phyloP scores from a whole-genome alignment of 2,888 invertebrate genomes.

The Heliconius ethilla region DNA sequence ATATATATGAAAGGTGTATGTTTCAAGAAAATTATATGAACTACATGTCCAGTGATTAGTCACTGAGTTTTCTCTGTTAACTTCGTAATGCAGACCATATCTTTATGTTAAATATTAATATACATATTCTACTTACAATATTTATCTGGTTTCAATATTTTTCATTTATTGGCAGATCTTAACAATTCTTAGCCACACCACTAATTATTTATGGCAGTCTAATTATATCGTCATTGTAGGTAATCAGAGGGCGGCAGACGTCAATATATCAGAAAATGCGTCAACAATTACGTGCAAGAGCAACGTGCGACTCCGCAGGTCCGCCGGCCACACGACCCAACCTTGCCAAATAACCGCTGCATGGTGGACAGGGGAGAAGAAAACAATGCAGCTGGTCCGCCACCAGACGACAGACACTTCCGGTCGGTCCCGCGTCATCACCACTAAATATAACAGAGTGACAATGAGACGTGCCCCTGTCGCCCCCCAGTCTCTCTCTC shows the following conservation, averaged over 20 bases:
- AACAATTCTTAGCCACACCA: conserved; percentile 17
- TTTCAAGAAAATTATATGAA: not conserved
- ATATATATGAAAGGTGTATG: not conserved
- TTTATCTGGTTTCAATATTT: not conserved
- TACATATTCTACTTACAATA: not conserved
- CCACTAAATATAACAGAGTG: conserved; percentile 68
- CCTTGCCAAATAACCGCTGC: conserved; percentile 57
- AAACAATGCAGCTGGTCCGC: conserved; percentile 45
- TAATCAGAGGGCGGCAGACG: conserved; percentile 46
- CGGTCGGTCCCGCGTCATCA: conserved; percentile 58
- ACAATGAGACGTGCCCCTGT: conserved; percentile 63
- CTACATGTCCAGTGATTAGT: not conserved
- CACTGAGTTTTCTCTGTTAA: not conserved
- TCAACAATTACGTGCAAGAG: conserved; percentile 50
- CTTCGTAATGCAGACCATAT: not conserved
- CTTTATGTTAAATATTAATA: not conserved
- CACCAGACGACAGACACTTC: conserved; percentile 68
- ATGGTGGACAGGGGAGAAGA: conserved; percentile 27
- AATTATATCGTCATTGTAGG: conserved; percentile 40
- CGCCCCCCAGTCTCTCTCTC: conserved; percentile 58
- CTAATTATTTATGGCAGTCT: conserved; percentile 33
- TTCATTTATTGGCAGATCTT: conserved; percentile 13
- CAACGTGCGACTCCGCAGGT: conserved; percentile 46
- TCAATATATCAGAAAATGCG: conserved; percentile 50
- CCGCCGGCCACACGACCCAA: conserved; percentile 45